Evolutionary conservation across 2,113 vertebrate genomes (phyloP).

Genomic region (Casuarius casuarius): DNA sequence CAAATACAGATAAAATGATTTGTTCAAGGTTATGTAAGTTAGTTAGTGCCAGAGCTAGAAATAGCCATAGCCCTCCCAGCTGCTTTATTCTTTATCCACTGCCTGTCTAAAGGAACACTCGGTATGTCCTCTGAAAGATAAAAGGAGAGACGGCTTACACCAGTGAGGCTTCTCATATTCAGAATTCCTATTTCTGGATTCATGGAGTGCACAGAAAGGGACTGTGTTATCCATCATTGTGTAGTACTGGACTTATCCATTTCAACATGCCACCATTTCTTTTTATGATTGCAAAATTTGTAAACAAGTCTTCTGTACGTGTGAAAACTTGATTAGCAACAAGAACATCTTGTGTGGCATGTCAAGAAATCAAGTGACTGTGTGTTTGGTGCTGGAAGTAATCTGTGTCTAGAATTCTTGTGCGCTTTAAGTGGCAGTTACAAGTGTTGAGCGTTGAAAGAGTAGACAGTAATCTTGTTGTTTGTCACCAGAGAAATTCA

Average conservation of each 20-base stretch:
- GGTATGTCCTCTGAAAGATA: not conserved
- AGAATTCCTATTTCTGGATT: not conserved
- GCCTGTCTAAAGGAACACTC: not conserved
- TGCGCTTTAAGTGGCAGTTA: not conserved
- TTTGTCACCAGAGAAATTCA: not conserved
- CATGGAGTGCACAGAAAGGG: not conserved
- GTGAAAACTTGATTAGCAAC: not conserved
- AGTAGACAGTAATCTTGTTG: not conserved
- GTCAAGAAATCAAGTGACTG: not conserved
- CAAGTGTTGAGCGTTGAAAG: not conserved
- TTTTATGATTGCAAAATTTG: not conserved
- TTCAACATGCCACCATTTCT: not conserved
- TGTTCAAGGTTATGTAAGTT: constrained; percentile 22
- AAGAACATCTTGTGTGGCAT: not conserved
- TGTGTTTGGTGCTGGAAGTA: not conserved
- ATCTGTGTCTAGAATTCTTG: not conserved
- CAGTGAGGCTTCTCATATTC: not conserved
- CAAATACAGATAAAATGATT: constrained; percentile 54
- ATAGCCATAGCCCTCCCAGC: not conserved
- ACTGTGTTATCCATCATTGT: not conserved
- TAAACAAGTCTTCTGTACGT: not conserved
- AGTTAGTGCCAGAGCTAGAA: constrained; percentile 29
- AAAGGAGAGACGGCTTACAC: not conserved
- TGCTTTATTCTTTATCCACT: not conserved
- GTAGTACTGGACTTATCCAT: not conserved